These are phyloP conservation scores for Acanthis flammea DNA, from an alignment of 2,797 vertebrate species.

Conservation along the genomic window DNA sequence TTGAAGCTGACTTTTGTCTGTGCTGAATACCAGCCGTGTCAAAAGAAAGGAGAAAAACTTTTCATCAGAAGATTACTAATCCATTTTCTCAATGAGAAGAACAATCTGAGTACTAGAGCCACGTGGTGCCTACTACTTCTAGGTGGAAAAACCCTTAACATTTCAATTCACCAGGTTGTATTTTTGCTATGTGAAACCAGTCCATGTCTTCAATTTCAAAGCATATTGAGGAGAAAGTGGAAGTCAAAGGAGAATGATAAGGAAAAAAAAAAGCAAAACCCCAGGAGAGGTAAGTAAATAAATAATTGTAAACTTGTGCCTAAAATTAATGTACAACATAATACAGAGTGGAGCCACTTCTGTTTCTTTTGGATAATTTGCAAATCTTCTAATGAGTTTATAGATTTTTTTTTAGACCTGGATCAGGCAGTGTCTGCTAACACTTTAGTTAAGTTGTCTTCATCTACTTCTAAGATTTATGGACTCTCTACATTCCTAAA, in stretches of 20 bases:
- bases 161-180: neutral
- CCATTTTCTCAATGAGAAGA: neutral
- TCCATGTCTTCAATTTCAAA: neutral
- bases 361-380: neutral
- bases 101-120: neutral
- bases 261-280: neutral
- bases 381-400: neutral
- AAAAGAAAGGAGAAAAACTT: neutral
- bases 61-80: neutral
- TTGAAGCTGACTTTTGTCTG: neutral
- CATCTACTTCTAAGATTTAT: neutral
- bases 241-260: neutral
- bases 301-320: neutral
- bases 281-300: constrained; percentile 28
- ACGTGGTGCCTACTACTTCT: neutral
- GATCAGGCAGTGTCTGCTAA: neutral
- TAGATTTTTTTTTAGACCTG: neutral
- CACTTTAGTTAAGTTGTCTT: neutral
- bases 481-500: neutral
- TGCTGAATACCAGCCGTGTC: neutral
- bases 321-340: neutral
- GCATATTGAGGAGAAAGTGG: neutral
- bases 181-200: neutral
- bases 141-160: neutral
- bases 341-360: neutral